Evolutionary conservation across 2,888 invertebrate genomes (phyloP).

Genomic region (Agelastica alni): DNA sequence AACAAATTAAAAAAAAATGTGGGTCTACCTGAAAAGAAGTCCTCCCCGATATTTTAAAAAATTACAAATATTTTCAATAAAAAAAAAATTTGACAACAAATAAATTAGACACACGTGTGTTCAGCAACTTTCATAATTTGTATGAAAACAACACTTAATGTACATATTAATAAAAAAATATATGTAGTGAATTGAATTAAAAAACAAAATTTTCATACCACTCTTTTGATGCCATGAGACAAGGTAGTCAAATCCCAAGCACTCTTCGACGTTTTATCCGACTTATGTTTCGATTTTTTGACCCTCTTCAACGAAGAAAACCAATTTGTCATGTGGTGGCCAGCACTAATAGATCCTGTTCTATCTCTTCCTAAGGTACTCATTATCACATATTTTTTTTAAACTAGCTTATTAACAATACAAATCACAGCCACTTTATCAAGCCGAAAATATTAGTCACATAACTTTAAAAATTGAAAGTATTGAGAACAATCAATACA

Average conservation of each 20-base stretch:
- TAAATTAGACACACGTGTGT: no score
- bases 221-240: constrained; percentile 36
- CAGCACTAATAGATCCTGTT: constrained; percentile 66
- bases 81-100: no score
- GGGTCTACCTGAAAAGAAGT: no score
- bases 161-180: no score
- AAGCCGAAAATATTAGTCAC: not conserved
- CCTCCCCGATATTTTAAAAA: no score
- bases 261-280: constrained; percentile 47
- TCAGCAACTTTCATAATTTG: no score
- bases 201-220: constrained; percentile 32
- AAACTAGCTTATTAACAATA: not conserved
- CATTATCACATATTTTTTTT: constrained; percentile 15
- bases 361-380: constrained; percentile 59
- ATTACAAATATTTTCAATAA: no score
- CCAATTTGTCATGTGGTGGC: constrained; percentile 68
- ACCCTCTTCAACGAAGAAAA: constrained; percentile 76
- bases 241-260: constrained; percentile 51
- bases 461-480: no score
- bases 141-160: no score
- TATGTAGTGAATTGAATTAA: no score
- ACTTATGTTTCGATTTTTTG: constrained; percentile 51
- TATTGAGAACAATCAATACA: no score
- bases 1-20: no score
- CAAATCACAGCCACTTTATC: not conserved